These are phyloP conservation scores for Himalopsyche phryganea DNA, from an alignment of 1,140 invertebrate species.

Conservation along the genomic window DNA sequence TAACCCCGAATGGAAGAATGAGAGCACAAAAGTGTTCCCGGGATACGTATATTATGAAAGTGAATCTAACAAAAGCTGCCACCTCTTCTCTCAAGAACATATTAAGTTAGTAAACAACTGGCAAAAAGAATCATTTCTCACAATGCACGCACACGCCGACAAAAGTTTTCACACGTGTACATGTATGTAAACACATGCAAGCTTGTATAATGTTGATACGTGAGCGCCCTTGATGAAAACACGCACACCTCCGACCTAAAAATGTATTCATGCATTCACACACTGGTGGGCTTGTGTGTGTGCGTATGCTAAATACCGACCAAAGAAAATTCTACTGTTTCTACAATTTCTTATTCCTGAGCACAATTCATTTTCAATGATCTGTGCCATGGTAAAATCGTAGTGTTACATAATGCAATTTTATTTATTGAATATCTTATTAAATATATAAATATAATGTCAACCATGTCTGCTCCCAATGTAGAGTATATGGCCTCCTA, in stretches of 20 bases:
- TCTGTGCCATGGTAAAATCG: conserved; percentile 17
- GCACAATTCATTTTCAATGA: conserved; percentile 33
- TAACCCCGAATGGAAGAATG: conserved; percentile 5
- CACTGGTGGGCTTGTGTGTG: not conserved
- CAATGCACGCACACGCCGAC: conserved; percentile 3
- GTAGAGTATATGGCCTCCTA: no score
- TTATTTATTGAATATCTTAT: no score
- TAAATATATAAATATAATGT: no score
- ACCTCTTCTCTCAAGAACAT: conserved; percentile 21
- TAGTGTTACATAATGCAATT: conserved; percentile 1
- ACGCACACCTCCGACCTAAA: conserved; percentile 13
- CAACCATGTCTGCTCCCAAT: no score
- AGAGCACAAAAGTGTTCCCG: conserved; percentile 19
- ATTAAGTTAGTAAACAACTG: conserved; percentile 35
- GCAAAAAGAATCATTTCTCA: conserved; percentile 29
- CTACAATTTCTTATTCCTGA: conserved; percentile 32
- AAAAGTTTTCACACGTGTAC: not conserved
- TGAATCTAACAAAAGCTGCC: conserved; percentile 22
- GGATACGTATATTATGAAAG: conserved; percentile 3
- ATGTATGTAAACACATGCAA: conserved; percentile 4
- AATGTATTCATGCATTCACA: conserved; percentile 1
- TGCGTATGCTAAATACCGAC: conserved; percentile 26
- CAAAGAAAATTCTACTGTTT: conserved; percentile 30
- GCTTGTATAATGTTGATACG: not conserved
- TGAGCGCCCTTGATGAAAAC: conserved; percentile 11